These are phyloP conservation scores for Lasioglossum zephyrum DNA, from an alignment of 2,888 invertebrate genomes.

Conservation along the genomic window DNA sequence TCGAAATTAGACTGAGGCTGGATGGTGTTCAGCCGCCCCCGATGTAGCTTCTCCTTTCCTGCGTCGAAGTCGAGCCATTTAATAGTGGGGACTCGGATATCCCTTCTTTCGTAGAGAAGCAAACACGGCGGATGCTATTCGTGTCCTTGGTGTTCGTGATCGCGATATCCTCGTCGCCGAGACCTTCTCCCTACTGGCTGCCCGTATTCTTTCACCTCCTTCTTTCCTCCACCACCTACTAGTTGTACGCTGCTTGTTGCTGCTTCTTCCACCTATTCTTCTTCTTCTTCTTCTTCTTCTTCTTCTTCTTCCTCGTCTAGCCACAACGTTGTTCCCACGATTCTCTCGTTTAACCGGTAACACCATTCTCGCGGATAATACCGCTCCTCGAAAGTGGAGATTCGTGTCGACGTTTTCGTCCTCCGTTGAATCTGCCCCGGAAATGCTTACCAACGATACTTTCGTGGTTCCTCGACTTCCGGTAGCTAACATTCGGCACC, in stretches of 20 bases:
- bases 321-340: conserved; percentile 62
- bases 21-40: conserved; percentile 72
- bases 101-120: conserved; percentile 66
- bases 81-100: conserved; percentile 73
- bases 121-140: conserved; percentile 32
- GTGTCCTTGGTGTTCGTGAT: conserved; percentile 64
- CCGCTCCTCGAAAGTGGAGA: conserved; percentile 61
- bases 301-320: neutral
- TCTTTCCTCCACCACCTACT: conserved; percentile 15
- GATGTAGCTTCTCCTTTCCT: conserved; percentile 66
- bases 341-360: conserved; percentile 57
- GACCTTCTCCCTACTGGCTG: conserved; percentile 38
- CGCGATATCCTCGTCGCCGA: conserved; percentile 52
- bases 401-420: conserved; percentile 61
- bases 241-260: neutral
- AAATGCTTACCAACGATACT: neutral
- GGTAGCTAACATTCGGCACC: neutral
- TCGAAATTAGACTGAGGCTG: conserved; percentile 81
- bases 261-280: neutral
- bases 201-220: conserved; percentile 45
- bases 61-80: conserved; percentile 63
- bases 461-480: neutral
- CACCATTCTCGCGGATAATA: conserved; percentile 48
- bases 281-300: neutral
- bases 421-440: neutral